Conservation (phyloP, 2,888 invertebrate genomes). For the Tetragonula carbonaria region DNA sequence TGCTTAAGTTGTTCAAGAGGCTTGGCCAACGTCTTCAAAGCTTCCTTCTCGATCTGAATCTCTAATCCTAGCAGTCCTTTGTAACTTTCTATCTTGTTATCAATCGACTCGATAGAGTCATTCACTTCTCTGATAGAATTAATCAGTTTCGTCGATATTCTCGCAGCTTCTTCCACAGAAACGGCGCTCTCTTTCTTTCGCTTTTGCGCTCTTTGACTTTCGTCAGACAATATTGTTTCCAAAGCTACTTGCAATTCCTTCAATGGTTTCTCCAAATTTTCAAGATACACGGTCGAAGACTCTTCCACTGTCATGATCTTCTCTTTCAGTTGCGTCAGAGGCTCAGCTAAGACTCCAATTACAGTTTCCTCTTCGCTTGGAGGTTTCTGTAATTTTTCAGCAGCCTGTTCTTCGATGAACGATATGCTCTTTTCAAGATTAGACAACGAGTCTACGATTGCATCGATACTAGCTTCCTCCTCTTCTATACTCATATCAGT, state of each 20-base stretch:
- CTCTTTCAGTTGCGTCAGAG: conserved; percentile 62
- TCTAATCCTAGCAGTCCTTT: conserved; percentile 48
- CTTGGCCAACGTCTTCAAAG: conserved; percentile 48
- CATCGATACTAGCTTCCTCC: conserved; percentile 64
- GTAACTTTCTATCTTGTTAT: conserved; percentile 60
- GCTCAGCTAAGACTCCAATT: conserved; percentile 49
- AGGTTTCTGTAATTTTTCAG: conserved; percentile 54
- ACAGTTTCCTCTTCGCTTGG: conserved; percentile 44
- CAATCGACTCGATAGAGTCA: conserved; percentile 56
- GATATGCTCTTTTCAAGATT: conserved; percentile 73
- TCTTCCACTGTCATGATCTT: conserved; percentile 65
- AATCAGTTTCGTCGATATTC: conserved; percentile 43
- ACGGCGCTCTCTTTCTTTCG: background rate
- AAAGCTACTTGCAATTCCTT: conserved; percentile 55
- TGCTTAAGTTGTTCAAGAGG: conserved; percentile 60
- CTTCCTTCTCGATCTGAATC: conserved; percentile 59
- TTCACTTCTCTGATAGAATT: conserved; percentile 51
- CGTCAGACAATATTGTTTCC: conserved; percentile 35
- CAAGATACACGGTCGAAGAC: conserved; percentile 60
- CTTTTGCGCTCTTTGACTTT: background rate
- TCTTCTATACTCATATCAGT: conserved; percentile 33
- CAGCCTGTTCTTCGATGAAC: conserved; percentile 65
- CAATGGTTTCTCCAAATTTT: conserved; percentile 64
- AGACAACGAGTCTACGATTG: conserved; percentile 71
- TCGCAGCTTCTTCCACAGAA: conserved; percentile 31